Conservation (phyloP, 2,797 vertebrate species). For the Onychomys leucogaster region DNA sequence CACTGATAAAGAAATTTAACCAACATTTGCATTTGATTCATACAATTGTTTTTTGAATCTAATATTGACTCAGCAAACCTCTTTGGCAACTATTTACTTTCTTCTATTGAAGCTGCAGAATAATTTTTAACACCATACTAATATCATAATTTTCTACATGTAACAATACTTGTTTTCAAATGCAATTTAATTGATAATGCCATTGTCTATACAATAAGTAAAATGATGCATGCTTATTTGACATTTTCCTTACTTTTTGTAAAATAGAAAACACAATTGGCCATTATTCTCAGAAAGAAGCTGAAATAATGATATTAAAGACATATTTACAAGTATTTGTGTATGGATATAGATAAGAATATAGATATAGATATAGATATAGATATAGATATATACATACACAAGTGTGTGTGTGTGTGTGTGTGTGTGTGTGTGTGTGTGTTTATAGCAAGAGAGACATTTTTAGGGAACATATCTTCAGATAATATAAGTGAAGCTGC, state of each 20-base stretch:
- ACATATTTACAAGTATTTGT: neutral
- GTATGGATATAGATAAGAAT: neutral
- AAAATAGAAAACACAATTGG: neutral
- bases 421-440: too few species aligned
- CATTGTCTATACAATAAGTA: neutral
- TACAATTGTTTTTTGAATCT: neutral
- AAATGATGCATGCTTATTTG: neutral
- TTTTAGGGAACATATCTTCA: neutral
- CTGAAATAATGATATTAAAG: neutral
- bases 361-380: neutral
- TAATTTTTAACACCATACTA: neutral
- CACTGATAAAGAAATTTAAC: neutral
- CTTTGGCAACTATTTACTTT: neutral
- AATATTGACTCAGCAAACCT: neutral
- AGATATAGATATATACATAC: neutral
- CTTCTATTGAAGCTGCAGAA: neutral
- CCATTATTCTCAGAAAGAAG: neutral
- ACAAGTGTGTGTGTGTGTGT: accelerated
- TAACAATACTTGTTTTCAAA: neutral
- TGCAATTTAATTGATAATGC: neutral
- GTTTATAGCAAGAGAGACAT: neutral
- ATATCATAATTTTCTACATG: neutral
- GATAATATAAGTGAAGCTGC: neutral
- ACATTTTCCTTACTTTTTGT: neutral
- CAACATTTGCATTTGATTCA: neutral